phyloP scores from a whole-genome alignment of 2,888 invertebrate genomes.

The Netelia virgata region DNA sequence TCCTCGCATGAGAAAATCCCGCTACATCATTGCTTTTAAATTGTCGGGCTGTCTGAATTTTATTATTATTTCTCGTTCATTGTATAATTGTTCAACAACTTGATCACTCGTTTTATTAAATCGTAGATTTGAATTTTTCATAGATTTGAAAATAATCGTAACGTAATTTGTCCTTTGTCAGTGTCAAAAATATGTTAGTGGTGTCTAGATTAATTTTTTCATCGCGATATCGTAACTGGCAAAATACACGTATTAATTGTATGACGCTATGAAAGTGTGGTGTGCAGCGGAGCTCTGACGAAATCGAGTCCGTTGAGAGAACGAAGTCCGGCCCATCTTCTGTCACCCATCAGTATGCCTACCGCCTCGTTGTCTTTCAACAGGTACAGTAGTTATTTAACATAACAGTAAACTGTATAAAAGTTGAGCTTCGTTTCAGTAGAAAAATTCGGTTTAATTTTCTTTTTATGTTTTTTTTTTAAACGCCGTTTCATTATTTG shows the following conservation, averaged over 20 bases:
- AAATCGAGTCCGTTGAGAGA: constrained; percentile 83
- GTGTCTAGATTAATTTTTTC: neutral
- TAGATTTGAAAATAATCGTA: neutral
- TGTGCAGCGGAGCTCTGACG: constrained; percentile 81
- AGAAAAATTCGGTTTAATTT: constrained; percentile 11
- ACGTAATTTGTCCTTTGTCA: neutral
- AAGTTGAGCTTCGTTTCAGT: constrained; percentile 36
- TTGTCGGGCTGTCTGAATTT: neutral
- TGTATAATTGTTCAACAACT: neutral
- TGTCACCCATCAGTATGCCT: constrained; percentile 88
- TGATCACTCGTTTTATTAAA: neutral
- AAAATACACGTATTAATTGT: constrained; percentile 60
- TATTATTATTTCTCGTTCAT: neutral
- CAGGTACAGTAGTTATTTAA: constrained; percentile 85
- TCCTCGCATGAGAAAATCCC: neutral
- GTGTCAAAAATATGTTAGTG: no score
- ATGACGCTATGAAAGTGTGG: constrained; percentile 76
- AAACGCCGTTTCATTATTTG: constrained; percentile 22
- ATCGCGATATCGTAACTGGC: constrained; percentile 44
- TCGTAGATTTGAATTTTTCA: neutral
- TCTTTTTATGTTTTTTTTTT: constrained; percentile 22
- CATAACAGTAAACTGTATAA: constrained; percentile 27
- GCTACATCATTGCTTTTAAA: constrained; percentile 23
- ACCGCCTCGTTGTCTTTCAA: constrained; percentile 86
- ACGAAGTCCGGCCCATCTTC: constrained; percentile 84